Evolutionary conservation across 2,888 invertebrate species (phyloP).

Genomic region (Chloroclystis v-ata): DNA sequence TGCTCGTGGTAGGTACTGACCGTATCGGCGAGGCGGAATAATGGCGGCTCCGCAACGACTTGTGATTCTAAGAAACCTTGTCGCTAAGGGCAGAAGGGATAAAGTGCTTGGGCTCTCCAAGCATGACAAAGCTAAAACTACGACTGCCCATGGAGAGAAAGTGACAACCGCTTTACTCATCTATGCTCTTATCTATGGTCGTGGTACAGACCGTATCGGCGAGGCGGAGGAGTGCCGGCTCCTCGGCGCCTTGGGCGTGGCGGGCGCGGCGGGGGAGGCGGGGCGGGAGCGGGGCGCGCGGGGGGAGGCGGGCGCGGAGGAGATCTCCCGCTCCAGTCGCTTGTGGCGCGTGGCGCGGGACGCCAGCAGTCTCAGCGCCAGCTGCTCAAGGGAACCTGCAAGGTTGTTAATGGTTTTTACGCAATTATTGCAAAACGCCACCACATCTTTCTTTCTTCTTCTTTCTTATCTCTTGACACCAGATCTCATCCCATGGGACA

Average conservation of each 20-base stretch:
- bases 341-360: constrained; percentile 40
- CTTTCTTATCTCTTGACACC: too few relatives aligned
- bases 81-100: too few relatives aligned
- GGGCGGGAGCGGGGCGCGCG: constrained; percentile 88
- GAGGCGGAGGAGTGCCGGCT: constrained; percentile 88
- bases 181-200: too few relatives aligned
- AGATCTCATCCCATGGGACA: too few relatives aligned
- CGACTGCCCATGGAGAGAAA: too few relatives aligned
- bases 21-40: constrained; percentile 89
- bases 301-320: constrained; percentile 74
- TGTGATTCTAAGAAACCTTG: too few relatives aligned
- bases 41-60: constrained; percentile 80
- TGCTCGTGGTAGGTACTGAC: constrained; percentile 20
- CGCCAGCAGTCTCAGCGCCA: constrained; percentile 63
- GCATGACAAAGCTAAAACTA: too few relatives aligned
- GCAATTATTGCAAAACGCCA: too few relatives aligned
- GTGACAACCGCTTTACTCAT: too few relatives aligned
- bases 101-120: too few relatives aligned
- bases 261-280: constrained; percentile 82
- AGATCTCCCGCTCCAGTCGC: constrained; percentile 47
- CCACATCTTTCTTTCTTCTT: too few relatives aligned
- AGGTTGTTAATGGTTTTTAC: too few relatives aligned
- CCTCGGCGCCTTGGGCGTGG: constrained; percentile 50
- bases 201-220: constrained; percentile 79
- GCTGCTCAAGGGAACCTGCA: constrained; percentile 65